Evolutionary conservation across 2,113 vertebrate genomes (phyloP), one percentile per base, ranked within the genome.

Genomic region (Carettochelys insculpta): DNA sequence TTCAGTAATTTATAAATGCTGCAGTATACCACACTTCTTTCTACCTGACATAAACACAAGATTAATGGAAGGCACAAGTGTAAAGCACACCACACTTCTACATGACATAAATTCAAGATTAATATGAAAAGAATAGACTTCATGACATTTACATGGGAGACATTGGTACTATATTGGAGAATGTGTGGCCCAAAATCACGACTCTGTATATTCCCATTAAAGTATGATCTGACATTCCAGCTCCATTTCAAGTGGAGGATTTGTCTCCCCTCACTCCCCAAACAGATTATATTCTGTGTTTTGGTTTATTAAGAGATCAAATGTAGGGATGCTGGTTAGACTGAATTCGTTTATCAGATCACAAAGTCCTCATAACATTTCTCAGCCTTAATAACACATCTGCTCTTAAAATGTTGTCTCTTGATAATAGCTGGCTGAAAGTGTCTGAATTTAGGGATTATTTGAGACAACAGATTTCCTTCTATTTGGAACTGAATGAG

Each of bases 391-490:
- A 98, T 98, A 98, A 98, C 97, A 98, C 98, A 98, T 98, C 98
- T 98, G 98, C 98, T 98, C 98, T 98, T 98, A 98, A 98, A 98
- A 98, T 98, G 97, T 97, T 97, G 98, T 98, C 98, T 98, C 98
- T 97, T 98, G 98, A 97, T 98, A 98, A 98, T 98, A 98, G 97
- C 97, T 98, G 97, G 97, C 98, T 97, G 97, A 98, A 98, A 98
- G 97, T 98, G 98, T 98, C 97, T 98, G 98, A 98, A 98, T 98
- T 98, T 98, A 97, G 97, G 98, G 98, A 98, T 98, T 98, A 98
- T 98, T 98, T 98, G 97, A 98, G 97, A 98, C 97, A 98, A 98
- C 98, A 98, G 98, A 98, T 98, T 98, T 98, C 98, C 98, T 98
- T 97, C 98, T 98, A 98, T 98, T 97, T 98, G 97, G 97, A 98